These are phyloP conservation scores for Notospermus geniculatus DNA, from an alignment of 1,140 invertebrate species.

Conservation along the genomic window DNA sequence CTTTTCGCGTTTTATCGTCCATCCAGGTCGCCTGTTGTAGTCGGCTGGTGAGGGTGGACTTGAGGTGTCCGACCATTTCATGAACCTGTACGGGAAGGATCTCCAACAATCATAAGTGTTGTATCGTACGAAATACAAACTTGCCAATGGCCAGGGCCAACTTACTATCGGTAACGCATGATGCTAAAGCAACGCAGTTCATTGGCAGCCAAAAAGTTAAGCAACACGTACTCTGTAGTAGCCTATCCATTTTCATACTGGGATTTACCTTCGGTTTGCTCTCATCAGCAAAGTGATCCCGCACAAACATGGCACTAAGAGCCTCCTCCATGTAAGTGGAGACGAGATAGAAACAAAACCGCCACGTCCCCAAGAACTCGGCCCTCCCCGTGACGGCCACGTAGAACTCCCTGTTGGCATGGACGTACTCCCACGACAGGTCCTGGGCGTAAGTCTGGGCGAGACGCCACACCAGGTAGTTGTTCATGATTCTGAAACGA, in stretches of 20 bases:
- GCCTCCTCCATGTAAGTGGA: conserved; percentile 61
- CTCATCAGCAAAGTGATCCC: conserved; percentile 44
- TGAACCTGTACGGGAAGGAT: conserved; percentile 31
- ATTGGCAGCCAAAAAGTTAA: no score
- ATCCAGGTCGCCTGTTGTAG: conserved; percentile 25
- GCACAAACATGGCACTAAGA: conserved; percentile 59
- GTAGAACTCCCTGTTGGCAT: conserved; percentile 59
- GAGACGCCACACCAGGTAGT: conserved; percentile 65
- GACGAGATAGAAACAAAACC: conserved; percentile 61
- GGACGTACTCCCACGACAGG: conserved; percentile 60
- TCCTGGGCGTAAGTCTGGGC: conserved; percentile 62
- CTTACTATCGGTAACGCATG: no score
- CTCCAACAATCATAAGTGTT: no score
- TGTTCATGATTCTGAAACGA: conserved; percentile 60
- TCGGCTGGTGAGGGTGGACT: conserved; percentile 43
- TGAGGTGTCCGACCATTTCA: conserved; percentile 47
- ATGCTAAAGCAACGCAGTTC: no score
- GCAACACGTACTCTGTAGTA: no score
- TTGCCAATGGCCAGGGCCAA: no score
- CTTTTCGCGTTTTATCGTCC: conserved; percentile 24
- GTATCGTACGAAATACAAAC: no score
- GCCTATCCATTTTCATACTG: no score
- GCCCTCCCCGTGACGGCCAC: conserved; percentile 58
- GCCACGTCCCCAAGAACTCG: conserved; percentile 60
- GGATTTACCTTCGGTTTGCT: conserved; percentile 47